A percentile compares a stretch with the other conserved stretches of the same genome.
Conservation (phyloP, 2,888 invertebrate species). For the Trissoscelio sp. region DNA sequence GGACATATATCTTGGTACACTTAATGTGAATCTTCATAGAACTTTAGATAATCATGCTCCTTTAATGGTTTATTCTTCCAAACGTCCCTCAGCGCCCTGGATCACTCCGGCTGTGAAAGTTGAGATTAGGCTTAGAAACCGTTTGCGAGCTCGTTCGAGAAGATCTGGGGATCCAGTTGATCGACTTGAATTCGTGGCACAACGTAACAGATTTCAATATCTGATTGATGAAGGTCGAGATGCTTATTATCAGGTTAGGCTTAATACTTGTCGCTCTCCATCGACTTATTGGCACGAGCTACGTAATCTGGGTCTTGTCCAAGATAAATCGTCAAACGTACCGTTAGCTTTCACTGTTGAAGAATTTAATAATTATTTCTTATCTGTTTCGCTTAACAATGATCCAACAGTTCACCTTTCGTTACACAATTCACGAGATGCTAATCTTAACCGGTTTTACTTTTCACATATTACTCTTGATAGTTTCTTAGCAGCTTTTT, state of each 20-base stretch:
- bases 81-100: constrained; percentile 11
- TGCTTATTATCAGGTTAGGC: neutral
- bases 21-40: neutral
- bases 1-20: neutral
- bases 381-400: no score
- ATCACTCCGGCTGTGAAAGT: neutral
- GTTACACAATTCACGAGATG: no score
- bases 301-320: neutral
- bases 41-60: neutral
- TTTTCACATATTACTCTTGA: neutral
- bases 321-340: neutral
- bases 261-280: neutral
- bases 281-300: neutral
- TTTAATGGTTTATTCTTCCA: neutral
- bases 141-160: neutral
- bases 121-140: neutral
- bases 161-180: no score
- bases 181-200: no score
- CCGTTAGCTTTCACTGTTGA: neutral
- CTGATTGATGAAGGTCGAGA: neutral
- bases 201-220: neutral
- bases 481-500: neutral
- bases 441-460: no score
- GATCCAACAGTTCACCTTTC: no score
- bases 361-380: neutral